These are phyloP conservation scores for Trichacis sp. DNA, from an alignment of 2,888 invertebrate species.

Conservation along the genomic window DNA sequence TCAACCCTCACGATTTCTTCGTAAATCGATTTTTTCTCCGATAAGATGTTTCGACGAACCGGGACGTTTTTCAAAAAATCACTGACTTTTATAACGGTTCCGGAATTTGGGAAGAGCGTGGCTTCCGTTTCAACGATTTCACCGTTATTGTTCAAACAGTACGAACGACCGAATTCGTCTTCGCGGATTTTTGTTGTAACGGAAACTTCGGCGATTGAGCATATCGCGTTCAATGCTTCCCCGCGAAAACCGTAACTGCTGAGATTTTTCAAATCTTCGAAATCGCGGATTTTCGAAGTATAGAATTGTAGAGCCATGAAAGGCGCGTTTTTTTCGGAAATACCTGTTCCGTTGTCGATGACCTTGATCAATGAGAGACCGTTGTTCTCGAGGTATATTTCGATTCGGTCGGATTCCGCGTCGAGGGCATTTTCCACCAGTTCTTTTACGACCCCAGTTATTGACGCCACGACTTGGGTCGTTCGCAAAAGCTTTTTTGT, in stretches of 20 bases:
- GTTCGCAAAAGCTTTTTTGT: constrained; percentile 71
- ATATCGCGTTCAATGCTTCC: constrained; percentile 74
- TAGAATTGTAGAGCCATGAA: constrained; percentile 71
- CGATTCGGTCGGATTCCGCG: constrained; percentile 74
- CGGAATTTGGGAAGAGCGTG: constrained; percentile 64
- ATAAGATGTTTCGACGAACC: constrained; percentile 72
- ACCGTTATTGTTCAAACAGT: constrained; percentile 70
- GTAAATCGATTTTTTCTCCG: constrained; percentile 65
- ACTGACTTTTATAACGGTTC: constrained; percentile 71
- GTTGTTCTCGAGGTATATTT: constrained; percentile 71
- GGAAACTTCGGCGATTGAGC: constrained; percentile 70
- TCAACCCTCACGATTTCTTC: constrained; percentile 72
- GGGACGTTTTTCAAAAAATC: constrained; percentile 73
- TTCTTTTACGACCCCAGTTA: constrained; percentile 74
- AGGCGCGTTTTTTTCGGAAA: constrained; percentile 67
- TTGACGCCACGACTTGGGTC: constrained; percentile 73
- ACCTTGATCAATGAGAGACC: constrained; percentile 74
- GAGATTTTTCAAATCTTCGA: constrained; percentile 63
- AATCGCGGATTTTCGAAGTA: constrained; percentile 73
- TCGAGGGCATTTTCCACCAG: constrained; percentile 79
- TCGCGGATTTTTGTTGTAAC: constrained; percentile 71
- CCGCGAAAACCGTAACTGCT: constrained; percentile 75
- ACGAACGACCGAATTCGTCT: constrained; percentile 69
- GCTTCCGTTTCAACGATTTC: constrained; percentile 64
- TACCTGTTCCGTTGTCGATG: constrained; percentile 74